These are phyloP conservation scores for Bufo gargarizans DNA, from an alignment of 2,113 vertebrate species.

Conservation along the genomic window DNA sequence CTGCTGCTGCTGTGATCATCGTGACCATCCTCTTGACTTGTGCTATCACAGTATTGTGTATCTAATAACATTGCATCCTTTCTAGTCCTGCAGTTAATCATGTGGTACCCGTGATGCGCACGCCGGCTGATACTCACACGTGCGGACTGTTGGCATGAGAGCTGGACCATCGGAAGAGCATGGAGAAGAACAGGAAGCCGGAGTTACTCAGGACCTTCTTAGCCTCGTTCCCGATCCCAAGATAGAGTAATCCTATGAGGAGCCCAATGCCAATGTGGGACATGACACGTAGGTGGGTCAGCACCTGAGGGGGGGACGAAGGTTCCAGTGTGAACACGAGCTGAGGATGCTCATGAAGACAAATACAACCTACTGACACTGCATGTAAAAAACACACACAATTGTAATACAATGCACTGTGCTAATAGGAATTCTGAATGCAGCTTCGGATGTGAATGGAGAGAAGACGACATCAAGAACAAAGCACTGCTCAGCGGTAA, in stretches of 20 bases:
- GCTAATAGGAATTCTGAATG: too few relatives aligned
- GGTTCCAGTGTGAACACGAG: too few relatives aligned
- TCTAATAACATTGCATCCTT: not conserved
- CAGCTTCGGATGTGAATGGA: too few relatives aligned
- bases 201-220: constrained; percentile 91
- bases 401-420: too few relatives aligned
- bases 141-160: constrained; percentile 88
- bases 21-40: not conserved
- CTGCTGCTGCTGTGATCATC: not conserved
- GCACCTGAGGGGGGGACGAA: constrained; percentile 68
- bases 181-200: constrained; percentile 87
- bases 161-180: constrained; percentile 89
- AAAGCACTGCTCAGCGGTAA: too few relatives aligned
- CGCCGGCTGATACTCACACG: constrained; percentile 74
- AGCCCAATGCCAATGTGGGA: constrained; percentile 86
- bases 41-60: not conserved
- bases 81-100: too few relatives aligned
- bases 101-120: not conserved
- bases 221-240: constrained; percentile 87
- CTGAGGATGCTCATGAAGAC: too few relatives aligned
- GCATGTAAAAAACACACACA: too few relatives aligned
- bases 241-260: constrained; percentile 83
- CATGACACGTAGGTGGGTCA: constrained; percentile 82
- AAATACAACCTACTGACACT: too few relatives aligned
- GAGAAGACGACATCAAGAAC: too few relatives aligned